Evolutionary conservation across 2,113 vertebrate species (phyloP).

Genomic region (Archilochus colubris): DNA sequence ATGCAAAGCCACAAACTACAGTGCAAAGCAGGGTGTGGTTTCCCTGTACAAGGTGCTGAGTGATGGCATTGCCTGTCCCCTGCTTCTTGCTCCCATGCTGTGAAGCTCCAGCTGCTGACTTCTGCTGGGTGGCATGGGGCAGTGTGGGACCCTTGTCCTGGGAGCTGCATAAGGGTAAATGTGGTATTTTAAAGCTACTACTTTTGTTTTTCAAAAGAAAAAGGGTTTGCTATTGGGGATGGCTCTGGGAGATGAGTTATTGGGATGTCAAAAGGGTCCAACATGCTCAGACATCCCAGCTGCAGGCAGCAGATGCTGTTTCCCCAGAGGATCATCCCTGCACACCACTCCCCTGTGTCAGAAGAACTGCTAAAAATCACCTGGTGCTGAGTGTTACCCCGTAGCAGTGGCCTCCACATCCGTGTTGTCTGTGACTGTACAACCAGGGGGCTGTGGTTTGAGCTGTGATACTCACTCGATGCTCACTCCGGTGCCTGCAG

Average conservation of each 20-base stretch:
- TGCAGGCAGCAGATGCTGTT: neutral
- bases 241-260: neutral
- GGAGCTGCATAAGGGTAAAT: neutral
- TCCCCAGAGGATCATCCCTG: neutral
- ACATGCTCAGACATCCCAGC: accelerated
- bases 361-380: neutral
- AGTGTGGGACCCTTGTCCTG: neutral
- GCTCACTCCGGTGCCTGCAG: neutral
- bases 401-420: accelerated
- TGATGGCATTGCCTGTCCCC: neutral
- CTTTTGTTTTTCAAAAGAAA: neutral
- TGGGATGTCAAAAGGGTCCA: accelerated
- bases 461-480: neutral
- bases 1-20: neutral
- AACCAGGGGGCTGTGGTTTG: accelerated
- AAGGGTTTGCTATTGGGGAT: neutral
- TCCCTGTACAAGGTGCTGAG: neutral
- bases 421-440: accelerated
- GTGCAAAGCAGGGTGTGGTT: neutral
- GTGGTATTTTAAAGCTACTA: neutral
- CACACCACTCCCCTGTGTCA: neutral
- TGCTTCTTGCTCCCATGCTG: neutral
- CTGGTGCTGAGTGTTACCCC: accelerated
- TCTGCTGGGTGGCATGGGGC: too few relatives aligned
- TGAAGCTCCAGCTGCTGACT: neutral